phyloP scores from a whole-genome alignment of 2,797 vertebrate species.

The Coracias cyanogaster region DNA sequence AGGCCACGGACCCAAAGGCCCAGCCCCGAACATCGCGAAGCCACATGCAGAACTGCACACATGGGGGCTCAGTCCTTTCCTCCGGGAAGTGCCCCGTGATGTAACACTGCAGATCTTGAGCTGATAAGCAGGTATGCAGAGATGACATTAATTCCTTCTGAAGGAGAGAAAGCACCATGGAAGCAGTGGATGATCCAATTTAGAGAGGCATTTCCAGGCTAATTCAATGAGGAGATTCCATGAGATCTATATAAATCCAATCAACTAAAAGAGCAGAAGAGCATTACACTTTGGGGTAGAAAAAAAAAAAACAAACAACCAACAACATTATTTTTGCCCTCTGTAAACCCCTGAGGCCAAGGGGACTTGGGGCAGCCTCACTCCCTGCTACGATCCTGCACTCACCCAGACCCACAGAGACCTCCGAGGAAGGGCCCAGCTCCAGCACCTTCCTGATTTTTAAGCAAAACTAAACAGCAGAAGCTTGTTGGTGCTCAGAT shows the following conservation, averaged over 20 bases:
- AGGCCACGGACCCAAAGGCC: not conserved
- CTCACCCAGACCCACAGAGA: not conserved
- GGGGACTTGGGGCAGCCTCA: not conserved
- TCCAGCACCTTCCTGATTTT: not conserved
- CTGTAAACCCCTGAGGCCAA: not conserved
- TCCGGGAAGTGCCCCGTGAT: not conserved
- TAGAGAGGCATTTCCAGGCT: slow-evolving; percentile 41
- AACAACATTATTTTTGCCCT: not conserved
- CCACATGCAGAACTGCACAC: not conserved
- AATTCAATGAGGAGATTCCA: slow-evolving; percentile 64
- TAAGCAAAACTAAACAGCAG: not conserved
- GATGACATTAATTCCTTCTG: slow-evolving; percentile 44
- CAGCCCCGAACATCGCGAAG: not conserved
- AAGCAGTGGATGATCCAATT: slow-evolving; percentile 60
- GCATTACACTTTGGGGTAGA: not conserved
- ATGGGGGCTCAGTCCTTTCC: not conserved
- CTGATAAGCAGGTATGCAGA: slow-evolving; percentile 15
- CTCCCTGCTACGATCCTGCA: not conserved
- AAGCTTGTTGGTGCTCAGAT: not conserved
- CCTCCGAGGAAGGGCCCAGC: rapidly evolving
- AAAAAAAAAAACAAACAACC: not conserved
- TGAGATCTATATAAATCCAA: slow-evolving; percentile 62
- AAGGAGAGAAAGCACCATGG: slow-evolving; percentile 45
- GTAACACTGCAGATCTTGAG: not conserved
- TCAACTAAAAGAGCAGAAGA: slow-evolving; percentile 28